These are phyloP conservation scores for Nasonia longicornis DNA, from an alignment of 1,140 invertebrate genomes.

Conservation along the genomic window DNA sequence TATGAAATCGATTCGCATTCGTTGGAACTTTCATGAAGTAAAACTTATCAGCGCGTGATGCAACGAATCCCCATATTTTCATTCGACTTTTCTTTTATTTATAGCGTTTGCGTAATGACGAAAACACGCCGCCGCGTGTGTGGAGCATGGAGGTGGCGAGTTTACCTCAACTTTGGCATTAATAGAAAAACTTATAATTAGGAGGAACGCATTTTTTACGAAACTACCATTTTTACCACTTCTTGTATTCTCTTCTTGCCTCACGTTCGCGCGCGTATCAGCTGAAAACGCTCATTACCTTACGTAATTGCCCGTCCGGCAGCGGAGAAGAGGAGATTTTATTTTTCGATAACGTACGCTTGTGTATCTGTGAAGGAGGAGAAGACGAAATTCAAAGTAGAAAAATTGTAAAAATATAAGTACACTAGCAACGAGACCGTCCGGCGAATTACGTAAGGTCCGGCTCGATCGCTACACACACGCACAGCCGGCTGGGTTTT, in stretches of 20 bases:
- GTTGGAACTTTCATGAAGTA: background rate
- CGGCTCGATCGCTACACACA: background rate
- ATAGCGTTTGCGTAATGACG: background rate
- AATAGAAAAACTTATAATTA: conserved; percentile 5
- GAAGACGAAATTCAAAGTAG: background rate
- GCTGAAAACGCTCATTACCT: background rate
- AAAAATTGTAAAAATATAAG: background rate
- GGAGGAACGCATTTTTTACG: background rate
- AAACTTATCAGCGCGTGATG: background rate
- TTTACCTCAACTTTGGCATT: background rate
- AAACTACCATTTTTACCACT: background rate
- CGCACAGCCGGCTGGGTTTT: background rate
- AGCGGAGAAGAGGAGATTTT: background rate
- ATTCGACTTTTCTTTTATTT: conserved; percentile 4
- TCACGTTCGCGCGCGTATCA: background rate
- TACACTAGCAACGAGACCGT: background rate
- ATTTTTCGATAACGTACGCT: background rate
- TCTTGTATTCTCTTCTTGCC: background rate
- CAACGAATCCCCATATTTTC: background rate
- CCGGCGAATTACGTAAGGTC: conserved; percentile 34
- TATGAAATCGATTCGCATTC: no score
- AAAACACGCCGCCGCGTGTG: background rate
- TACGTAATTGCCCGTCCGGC: background rate
- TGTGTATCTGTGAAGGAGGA: background rate
- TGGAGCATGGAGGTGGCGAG: background rate